A percentile compares a stretch with the other conserved stretches of the same genome.
Evolutionary conservation across 2,888 invertebrate species (phyloP).

Genomic region (Vandiemenella viatica): DNA sequence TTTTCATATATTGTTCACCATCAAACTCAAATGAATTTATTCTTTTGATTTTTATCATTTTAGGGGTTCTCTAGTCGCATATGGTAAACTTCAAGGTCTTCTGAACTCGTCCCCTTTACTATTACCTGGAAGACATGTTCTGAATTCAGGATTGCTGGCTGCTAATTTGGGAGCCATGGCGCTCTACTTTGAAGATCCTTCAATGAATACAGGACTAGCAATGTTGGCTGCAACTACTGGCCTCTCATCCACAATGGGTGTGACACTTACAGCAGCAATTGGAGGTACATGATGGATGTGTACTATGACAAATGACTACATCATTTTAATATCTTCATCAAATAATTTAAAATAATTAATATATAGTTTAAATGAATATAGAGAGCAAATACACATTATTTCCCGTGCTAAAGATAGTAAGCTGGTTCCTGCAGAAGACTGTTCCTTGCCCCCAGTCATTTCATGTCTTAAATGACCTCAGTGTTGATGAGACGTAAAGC

Average conservation of each 20-base stretch:
- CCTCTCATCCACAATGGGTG: slow-evolving; percentile 66
- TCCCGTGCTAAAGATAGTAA: no score
- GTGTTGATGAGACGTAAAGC: no score
- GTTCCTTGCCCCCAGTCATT: no score
- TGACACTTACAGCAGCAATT: slow-evolving; percentile 76
- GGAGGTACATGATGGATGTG: slow-evolving; percentile 43
- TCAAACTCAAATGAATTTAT: no score
- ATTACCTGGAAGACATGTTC: slow-evolving; percentile 64
- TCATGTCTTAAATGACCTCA: no score
- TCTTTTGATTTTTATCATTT: slow-evolving; percentile 14
- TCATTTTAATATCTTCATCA: not conserved
- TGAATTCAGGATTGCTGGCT: slow-evolving; percentile 53
- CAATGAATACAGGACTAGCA: slow-evolving; percentile 50
- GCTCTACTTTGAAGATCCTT: slow-evolving; percentile 43
- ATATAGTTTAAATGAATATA: no score
- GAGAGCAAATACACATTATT: no score
- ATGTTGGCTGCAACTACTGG: slow-evolving; percentile 61
- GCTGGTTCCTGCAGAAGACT: no score
- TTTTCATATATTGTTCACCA: no score
- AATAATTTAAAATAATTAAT: no score
- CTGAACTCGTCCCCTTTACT: slow-evolving; percentile 66
- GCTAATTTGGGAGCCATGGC: slow-evolving; percentile 61
- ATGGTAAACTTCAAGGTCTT: slow-evolving; percentile 75
- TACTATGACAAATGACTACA: not conserved
- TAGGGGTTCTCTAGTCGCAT: slow-evolving; percentile 76